A percentile compares a stretch with the other conserved stretches of the same genome.
Conservation (phyloP, 92 coral and sea anemone species). For the Muricea muricata region DNA sequence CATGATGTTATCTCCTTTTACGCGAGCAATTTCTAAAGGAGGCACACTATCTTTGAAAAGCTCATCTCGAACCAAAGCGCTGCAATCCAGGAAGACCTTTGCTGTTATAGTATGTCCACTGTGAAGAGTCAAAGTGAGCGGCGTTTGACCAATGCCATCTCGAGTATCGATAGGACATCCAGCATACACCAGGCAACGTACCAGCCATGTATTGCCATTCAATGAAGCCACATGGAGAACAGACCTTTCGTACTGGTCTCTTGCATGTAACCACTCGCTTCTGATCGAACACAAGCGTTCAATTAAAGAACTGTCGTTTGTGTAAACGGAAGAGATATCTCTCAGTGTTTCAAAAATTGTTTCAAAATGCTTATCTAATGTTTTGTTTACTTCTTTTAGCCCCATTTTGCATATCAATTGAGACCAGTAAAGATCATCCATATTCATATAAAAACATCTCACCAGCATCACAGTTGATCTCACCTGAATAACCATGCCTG, state of each 20-base stretch:
- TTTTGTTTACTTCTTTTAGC: slow-evolving; percentile 30
- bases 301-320: background rate
- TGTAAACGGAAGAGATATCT: slow-evolving; percentile 11
- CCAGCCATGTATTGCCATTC: slow-evolving; percentile 27
- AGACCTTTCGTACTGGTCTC: slow-evolving; percentile 28
- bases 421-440: background rate
- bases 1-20: slow-evolving; percentile 12
- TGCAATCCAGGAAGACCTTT: background rate
- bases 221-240: slow-evolving; percentile 31
- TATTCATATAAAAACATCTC: too few species aligned
- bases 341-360: slow-evolving; percentile 26
- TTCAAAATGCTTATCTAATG: slow-evolving; percentile 30
- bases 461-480: too few species aligned
- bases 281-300: background rate
- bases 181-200: slow-evolving; percentile 6
- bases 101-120: slow-evolving; percentile 10
- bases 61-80: slow-evolving; percentile 17
- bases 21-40: slow-evolving; percentile 12
- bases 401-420: slow-evolving; percentile 34
- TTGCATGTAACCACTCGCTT: background rate
- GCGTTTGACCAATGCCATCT: slow-evolving; percentile 43
- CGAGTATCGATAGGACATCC: slow-evolving; percentile 13
- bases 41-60: slow-evolving; percentile 27
- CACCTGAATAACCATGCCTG: too few species aligned
- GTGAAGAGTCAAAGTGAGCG: slow-evolving; percentile 24